phyloP scores from a whole-genome alignment of 2,888 invertebrate genomes.

The Dasypolia templi region DNA sequence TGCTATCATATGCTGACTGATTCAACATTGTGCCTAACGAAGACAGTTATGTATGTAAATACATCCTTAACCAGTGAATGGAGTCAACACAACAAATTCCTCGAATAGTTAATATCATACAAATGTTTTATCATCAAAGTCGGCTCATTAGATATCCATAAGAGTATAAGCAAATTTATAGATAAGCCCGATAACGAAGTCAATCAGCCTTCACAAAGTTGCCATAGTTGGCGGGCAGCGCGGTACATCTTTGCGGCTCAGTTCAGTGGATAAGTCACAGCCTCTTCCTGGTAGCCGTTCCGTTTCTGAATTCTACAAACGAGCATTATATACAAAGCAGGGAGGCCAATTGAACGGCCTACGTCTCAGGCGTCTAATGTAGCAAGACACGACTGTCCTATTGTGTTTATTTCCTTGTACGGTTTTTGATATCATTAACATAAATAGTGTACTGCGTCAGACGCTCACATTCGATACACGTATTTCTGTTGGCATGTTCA shows the following conservation, averaged over 20 bases:
- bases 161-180: slow-evolving; percentile 74
- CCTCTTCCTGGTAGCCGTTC: slow-evolving; percentile 84
- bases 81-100: slow-evolving; percentile 58
- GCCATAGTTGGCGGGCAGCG: slow-evolving; percentile 77
- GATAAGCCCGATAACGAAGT: slow-evolving; percentile 81
- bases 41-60: slow-evolving; percentile 67
- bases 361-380: slow-evolving; percentile 86
- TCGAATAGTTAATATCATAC: slow-evolving; percentile 57
- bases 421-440: slow-evolving; percentile 89
- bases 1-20: slow-evolving; percentile 70
- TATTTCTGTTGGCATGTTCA: slow-evolving; percentile 78
- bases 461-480: slow-evolving; percentile 85
- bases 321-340: slow-evolving; percentile 89
- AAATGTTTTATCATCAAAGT: slow-evolving; percentile 65
- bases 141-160: slow-evolving; percentile 71
- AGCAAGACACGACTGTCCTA: slow-evolving; percentile 88
- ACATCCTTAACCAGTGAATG: slow-evolving; percentile 60
- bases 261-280: slow-evolving; percentile 84
- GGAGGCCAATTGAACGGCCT: slow-evolving; percentile 85
- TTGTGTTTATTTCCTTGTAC: slow-evolving; percentile 89
- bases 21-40: slow-evolving; percentile 72
- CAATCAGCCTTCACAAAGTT: slow-evolving; percentile 81
- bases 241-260: slow-evolving; percentile 81
- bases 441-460: slow-evolving; percentile 84
- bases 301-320: slow-evolving; percentile 87